Evolutionary conservation across 2,113 vertebrate species (phyloP).

Genomic region (Chaetodon trifascialis): DNA sequence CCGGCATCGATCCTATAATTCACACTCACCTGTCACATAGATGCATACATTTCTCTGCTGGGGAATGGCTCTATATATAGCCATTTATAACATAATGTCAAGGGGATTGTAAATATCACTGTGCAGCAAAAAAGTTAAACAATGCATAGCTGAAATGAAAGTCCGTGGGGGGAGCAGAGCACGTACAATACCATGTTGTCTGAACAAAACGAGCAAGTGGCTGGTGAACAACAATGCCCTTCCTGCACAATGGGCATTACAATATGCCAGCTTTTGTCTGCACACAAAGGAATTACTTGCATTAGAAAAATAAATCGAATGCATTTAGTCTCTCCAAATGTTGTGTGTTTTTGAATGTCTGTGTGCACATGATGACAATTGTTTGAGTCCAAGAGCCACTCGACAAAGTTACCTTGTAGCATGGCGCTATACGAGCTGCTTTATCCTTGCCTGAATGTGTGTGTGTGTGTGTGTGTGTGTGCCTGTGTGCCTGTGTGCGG

Average conservation of each 20-base stretch:
- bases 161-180: conserved; percentile 16
- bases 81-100: conserved; percentile 55
- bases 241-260: conserved; percentile 9
- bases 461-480: background rate
- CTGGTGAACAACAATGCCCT: conserved; percentile 29
- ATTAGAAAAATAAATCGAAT: conserved; percentile 39
- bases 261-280: conserved; percentile 25
- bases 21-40: conserved; percentile 58
- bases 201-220: conserved; percentile 38
- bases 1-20: conserved; percentile 56
- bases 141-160: conserved; percentile 52
- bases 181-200: conserved; percentile 30
- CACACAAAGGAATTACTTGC: conserved; percentile 19
- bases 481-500: background rate
- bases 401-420: conserved; percentile 38
- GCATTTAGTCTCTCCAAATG: conserved; percentile 32
- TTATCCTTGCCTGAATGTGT: conserved; percentile 4
- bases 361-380: background rate
- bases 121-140: conserved; percentile 47
- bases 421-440: conserved; percentile 9
- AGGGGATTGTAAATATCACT: conserved; percentile 52
- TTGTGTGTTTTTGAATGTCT: conserved; percentile 11
- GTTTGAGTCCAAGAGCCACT: background rate
- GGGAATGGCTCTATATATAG: conserved; percentile 42
- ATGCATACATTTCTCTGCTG: conserved; percentile 53